phyloP scores from a whole-genome alignment of 1,140 invertebrate species.

The Zaprionus nigranus region DNA sequence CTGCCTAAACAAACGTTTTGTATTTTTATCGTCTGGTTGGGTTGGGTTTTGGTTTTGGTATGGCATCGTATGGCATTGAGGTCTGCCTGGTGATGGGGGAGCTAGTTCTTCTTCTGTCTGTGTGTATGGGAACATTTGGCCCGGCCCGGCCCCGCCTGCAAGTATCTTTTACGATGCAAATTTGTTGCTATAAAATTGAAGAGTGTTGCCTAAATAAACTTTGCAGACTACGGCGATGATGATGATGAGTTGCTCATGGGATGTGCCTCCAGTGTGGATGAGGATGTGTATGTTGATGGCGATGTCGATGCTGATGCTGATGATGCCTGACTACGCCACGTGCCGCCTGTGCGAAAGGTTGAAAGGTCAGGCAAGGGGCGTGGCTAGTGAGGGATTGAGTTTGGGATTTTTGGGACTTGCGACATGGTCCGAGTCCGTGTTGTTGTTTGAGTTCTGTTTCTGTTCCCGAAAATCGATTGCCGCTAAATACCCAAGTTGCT shows the following conservation, averaged over 20 bases:
- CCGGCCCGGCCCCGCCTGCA: constrained; percentile 20
- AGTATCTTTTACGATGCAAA: constrained; percentile 82
- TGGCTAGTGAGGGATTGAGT: constrained; percentile 12
- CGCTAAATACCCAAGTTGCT: constrained; percentile 78
- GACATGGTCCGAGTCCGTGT: constrained; percentile 5
- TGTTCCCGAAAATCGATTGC: constrained; percentile 69
- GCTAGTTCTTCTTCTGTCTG: constrained; percentile 38
- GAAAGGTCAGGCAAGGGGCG: constrained; percentile 68
- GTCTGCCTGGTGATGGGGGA: constrained; percentile 6
- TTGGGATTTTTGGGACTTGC: constrained; percentile 4
- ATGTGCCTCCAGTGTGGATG: constrained; percentile 15
- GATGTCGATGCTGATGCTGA: constrained; percentile 37
- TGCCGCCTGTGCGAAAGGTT: constrained; percentile 71
- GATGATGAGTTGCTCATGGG: constrained; percentile 58
- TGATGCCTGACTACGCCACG: constrained; percentile 62
- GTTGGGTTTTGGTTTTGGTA: constrained; percentile 1
- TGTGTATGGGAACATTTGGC: constrained; percentile 27
- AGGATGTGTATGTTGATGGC: constrained; percentile 48
- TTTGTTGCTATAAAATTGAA: constrained; percentile 83
- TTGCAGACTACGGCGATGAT: constrained; percentile 78
- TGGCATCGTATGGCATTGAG: background rate
- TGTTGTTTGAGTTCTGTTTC: background rate
- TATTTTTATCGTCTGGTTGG: constrained; percentile 75
- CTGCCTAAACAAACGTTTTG: constrained; percentile 80
- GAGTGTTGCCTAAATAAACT: constrained; percentile 82